Evolutionary conservation across 2,888 invertebrate genomes (phyloP).

Genomic region (Cephonodes hylas): DNA sequence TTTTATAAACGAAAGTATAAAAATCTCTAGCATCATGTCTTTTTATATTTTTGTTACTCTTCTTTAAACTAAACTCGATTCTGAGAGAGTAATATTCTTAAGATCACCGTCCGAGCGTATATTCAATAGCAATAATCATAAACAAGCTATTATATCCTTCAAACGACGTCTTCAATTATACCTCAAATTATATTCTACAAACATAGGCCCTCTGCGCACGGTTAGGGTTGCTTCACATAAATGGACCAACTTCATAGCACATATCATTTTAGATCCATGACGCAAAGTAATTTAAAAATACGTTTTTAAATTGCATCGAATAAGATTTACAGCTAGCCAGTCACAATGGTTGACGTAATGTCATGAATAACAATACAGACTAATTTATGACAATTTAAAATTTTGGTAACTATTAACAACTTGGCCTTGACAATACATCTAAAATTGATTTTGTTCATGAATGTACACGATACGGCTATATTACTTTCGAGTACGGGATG

Average conservation of each 20-base stretch:
- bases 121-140: not conserved
- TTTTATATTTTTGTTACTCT: too few relatives aligned
- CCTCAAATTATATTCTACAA: not conserved
- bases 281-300: conserved; percentile 10
- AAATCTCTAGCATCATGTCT: too few relatives aligned
- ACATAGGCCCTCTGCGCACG: too few relatives aligned
- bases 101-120: too few relatives aligned
- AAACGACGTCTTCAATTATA: not conserved
- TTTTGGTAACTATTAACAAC: not conserved
- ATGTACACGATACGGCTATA: not conserved
- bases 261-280: not conserved
- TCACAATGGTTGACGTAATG: conserved; percentile 5
- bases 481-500: too few relatives aligned
- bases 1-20: too few relatives aligned
- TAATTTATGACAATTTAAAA: conserved; percentile 3
- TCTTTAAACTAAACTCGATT: too few relatives aligned
- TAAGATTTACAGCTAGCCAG: conserved; percentile 4
- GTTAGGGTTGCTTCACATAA: not conserved
- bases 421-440: not conserved
- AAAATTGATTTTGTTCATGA: not conserved
- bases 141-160: not conserved
- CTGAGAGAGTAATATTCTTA: too few relatives aligned
- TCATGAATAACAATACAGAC: not conserved
- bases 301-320: conserved; percentile 12
- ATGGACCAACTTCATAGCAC: not conserved